Percentiles rank a stretch among this genome's conserved stretches.
These are phyloP conservation scores for Triplophysa siluroides DNA, from an alignment of 2,113 vertebrate species.

Conservation along the genomic window DNA sequence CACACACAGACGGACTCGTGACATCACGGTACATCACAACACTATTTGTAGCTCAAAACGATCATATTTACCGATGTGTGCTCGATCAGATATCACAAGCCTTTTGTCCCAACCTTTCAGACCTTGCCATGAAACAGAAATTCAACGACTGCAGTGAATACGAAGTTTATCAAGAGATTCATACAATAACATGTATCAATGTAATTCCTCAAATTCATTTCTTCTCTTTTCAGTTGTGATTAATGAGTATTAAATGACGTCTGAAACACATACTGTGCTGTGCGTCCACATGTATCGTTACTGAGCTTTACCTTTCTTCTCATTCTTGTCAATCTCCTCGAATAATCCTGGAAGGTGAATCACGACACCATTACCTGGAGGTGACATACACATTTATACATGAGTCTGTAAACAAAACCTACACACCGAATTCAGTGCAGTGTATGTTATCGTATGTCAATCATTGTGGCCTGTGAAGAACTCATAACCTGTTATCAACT, in stretches of 20 bases:
- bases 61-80: slow-evolving; percentile 87
- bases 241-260: no score
- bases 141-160: neutral
- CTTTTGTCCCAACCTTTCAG: slow-evolving; percentile 97
- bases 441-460: no score
- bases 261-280: no score
- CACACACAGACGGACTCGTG: slow-evolving; percentile 33
- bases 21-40: neutral
- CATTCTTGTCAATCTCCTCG: slow-evolving; percentile 98
- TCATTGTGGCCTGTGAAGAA: no score
- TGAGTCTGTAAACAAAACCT: neutral
- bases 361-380: slow-evolving; percentile 93
- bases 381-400: slow-evolving; percentile 27
- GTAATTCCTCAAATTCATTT: no score
- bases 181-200: no score
- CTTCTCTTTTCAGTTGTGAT: no score
- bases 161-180: no score
- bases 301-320: slow-evolving; percentile 86
- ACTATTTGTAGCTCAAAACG: no score
- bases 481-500: no score
- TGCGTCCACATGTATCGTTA: no score
- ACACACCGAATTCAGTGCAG: no score
- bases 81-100: slow-evolving; percentile 93
- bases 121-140: slow-evolving; percentile 71
- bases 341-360: slow-evolving; percentile 97